Conservation (phyloP, 2,113 vertebrate genomes). For the Talpa occidentalis region DNA sequence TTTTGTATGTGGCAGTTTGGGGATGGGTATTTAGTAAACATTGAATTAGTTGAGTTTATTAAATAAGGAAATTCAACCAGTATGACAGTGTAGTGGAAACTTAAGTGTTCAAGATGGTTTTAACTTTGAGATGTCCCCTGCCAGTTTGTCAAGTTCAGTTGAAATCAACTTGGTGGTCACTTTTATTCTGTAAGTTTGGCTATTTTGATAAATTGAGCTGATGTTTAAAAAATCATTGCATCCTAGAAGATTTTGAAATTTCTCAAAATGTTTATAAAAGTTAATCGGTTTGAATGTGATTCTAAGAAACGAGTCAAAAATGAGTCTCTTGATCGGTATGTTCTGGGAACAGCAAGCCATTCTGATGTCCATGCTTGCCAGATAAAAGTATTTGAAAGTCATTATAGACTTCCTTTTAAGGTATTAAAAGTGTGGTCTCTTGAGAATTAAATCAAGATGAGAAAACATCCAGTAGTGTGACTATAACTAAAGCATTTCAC, state of each 20-base stretch:
- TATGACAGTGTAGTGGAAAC: background rate
- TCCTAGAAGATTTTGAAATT: constrained; percentile 27
- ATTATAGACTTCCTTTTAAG: constrained; percentile 2
- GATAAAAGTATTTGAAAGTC: constrained; percentile 44
- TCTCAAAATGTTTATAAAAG: constrained; percentile 44
- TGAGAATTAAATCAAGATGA: constrained; percentile 1
- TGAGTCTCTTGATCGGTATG: background rate
- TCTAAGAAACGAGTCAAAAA: constrained; percentile 51
- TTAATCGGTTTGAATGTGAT: constrained; percentile 3
- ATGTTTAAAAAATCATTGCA: constrained; percentile 44
- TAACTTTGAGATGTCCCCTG: constrained; percentile 23
- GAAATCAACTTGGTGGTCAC: background rate
- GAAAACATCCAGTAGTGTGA: constrained; percentile 15
- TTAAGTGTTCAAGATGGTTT: constrained; percentile 17
- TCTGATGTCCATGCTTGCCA: background rate
- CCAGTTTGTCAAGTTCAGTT: background rate
- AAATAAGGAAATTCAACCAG: constrained; percentile 27
- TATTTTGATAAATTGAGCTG: constrained; percentile 33
- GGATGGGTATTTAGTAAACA: constrained; percentile 2
- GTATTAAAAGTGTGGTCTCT: background rate
- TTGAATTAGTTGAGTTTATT: constrained; percentile 49
- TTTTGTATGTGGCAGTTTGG: constrained; percentile 11
- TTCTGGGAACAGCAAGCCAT: background rate
- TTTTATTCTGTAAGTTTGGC: constrained; percentile 48
- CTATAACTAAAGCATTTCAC: background rate